These are phyloP conservation scores for Boulengeromyrus knoepffleri DNA, from an alignment of 2,113 vertebrate species.

Conservation along the genomic window DNA sequence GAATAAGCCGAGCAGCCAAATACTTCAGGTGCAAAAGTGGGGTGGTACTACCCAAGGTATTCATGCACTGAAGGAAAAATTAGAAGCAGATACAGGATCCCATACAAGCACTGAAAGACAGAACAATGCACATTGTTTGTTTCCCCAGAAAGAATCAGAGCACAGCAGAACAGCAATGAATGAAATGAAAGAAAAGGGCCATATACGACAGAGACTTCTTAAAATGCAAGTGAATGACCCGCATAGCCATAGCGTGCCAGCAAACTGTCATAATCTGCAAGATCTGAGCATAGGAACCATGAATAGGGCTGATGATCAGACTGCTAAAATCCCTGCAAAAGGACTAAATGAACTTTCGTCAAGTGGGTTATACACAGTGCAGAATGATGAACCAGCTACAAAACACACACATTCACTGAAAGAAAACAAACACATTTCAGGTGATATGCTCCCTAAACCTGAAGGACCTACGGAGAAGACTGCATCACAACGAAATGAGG, in stretches of 20 bases:
- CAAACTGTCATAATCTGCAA: constrained; percentile 24
- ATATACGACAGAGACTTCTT: constrained; percentile 18
- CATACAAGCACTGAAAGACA: constrained; percentile 18
- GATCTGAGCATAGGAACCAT: constrained; percentile 21
- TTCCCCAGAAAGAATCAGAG: neutral
- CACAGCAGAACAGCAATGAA: neutral
- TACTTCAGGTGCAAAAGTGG: constrained; percentile 30
- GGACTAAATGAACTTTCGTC: constrained; percentile 18
- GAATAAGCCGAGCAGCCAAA: constrained; percentile 44
- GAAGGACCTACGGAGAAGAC: constrained; percentile 21
- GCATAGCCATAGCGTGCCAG: constrained; percentile 16
- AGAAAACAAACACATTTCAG: neutral
- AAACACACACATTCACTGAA: neutral
- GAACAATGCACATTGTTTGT: constrained; percentile 17
- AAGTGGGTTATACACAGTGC: neutral
- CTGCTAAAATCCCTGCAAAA: constrained; percentile 24
- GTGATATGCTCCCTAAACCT: neutral
- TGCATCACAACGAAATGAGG: neutral
- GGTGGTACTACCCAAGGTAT: constrained; percentile 25
- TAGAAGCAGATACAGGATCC: constrained; percentile 26
- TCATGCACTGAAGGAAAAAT: constrained; percentile 23
- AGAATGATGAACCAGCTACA: neutral
- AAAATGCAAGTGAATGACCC: neutral
- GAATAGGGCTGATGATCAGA: constrained; percentile 22
- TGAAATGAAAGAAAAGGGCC: neutral